Percentiles rank a stretch among this genome's conserved stretches.
These are phyloP conservation scores for Eulemur rufifrons DNA, from an alignment of 2,113 vertebrate genomes.

Conservation along the genomic window DNA sequence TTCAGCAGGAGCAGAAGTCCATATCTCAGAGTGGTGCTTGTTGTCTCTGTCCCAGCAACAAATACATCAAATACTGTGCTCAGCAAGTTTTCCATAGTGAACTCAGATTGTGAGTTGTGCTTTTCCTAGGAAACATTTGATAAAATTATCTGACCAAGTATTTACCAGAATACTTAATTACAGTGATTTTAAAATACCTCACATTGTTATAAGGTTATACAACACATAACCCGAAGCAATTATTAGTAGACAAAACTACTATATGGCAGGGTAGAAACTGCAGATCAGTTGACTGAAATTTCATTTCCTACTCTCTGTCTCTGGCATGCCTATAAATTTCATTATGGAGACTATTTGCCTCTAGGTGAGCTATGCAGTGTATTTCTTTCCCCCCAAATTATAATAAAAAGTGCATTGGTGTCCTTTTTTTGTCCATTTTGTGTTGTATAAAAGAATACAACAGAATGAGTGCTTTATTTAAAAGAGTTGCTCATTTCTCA, in stretches of 20 bases:
- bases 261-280: neutral
- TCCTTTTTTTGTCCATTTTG: neutral
- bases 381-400: neutral
- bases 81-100: slow-evolving; percentile 46
- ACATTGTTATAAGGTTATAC: neutral
- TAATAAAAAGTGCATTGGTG: neutral
- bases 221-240: neutral
- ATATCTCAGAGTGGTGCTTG: slow-evolving; percentile 77
- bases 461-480: too few species aligned
- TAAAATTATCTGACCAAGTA: neutral
- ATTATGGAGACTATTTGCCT: neutral
- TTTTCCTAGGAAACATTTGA: slow-evolving; percentile 51
- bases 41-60: slow-evolving; percentile 80
- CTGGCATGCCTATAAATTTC: neutral
- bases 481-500: too few species aligned
- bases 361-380: neutral
- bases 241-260: neutral
- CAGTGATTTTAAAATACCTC: neutral
- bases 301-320: neutral
- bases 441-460: neutral
- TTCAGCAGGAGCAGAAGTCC: neutral
- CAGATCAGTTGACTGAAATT: neutral
- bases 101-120: neutral
- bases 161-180: neutral
- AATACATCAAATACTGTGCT: slow-evolving; percentile 65